Evolutionary conservation across 2,888 invertebrate species (phyloP), one percentile per base, ranked within the genome.

Genomic region (Plagodis pulveraria): DNA sequence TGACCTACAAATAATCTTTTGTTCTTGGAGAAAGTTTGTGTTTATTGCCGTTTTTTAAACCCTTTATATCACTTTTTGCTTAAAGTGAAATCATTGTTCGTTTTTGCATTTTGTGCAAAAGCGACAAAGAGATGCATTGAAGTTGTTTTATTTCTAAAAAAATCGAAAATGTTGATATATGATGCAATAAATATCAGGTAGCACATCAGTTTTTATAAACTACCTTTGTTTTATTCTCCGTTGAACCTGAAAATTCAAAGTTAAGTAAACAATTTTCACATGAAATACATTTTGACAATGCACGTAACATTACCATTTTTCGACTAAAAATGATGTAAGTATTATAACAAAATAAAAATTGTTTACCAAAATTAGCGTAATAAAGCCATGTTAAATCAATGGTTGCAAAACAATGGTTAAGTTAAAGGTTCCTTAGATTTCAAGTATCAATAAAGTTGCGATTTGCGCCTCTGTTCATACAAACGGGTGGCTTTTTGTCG

Each of bases 361-460:
- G 63, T 68, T 69, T 65, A 66, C 69, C 54, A 65, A 70, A 73
- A 52, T 51, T 35, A 36, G 51, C 51, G 52, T 44, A 41, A 52
- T 49, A 76, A 89, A 90, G 88, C 89, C 76, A 77, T 84, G 70
- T 81, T 73, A 89, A 91, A 90, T 87, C 65, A 89, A 87, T 81
- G 81, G 84, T 86, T 86, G 89, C 89, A 90, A 91, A 81, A 67
- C 67, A 90, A 89, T 71, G 69, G 73, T 84, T 77, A 70, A n/a
- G n/a, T n/a, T n/a, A n/a, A n/a, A 82, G 84, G 82, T 67, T 65
- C 68, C 72, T 70, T 67, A 45, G 61, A 60, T 61, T 60, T 56
- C 57, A 34, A 73, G 72, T 69, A 70, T 76, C 22, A 10, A 73
- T 66, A 76, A 72, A 83, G 77, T 40, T 40, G 10, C 10, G 10